Evolutionary conservation across 2,888 invertebrate species (phyloP).

Genomic region (Tetrapedia diversipes): DNA sequence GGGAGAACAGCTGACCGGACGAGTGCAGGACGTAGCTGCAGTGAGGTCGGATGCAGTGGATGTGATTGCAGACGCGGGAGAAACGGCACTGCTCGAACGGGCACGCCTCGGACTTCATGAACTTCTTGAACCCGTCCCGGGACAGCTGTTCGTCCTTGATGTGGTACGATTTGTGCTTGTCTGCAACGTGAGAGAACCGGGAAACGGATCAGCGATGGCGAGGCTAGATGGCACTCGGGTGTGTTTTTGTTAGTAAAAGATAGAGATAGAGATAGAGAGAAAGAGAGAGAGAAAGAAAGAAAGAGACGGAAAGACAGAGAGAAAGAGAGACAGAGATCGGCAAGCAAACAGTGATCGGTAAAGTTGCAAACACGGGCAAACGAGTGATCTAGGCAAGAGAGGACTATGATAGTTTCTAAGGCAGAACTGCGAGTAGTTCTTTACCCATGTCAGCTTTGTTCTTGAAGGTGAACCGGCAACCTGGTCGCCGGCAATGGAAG

Average conservation of each 20-base stretch:
- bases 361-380: neutral
- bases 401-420: slow-evolving; percentile 12
- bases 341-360: slow-evolving; percentile 10
- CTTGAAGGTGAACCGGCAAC: slow-evolving; percentile 98
- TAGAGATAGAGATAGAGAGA: too few relatives aligned
- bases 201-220: neutral
- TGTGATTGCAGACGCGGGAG: slow-evolving; percentile 98
- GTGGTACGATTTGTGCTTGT: slow-evolving; percentile 99
- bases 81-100: slow-evolving; percentile 96
- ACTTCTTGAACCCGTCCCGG: slow-evolving; percentile 98
- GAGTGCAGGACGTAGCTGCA: slow-evolving; percentile 98
- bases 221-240: too few relatives aligned
- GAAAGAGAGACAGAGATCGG: too few relatives aligned
- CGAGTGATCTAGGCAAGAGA: slow-evolving; percentile 16
- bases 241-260: too few relatives aligned
- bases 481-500: slow-evolving; percentile 96
- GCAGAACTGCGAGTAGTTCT: slow-evolving; percentile 72
- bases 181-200: slow-evolving; percentile 84
- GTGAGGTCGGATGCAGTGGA: slow-evolving; percentile 97
- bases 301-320: too few relatives aligned
- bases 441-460: slow-evolving; percentile 99
- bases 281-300: too few relatives aligned
- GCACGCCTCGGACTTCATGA: slow-evolving; percentile 98
- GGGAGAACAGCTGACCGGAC: slow-evolving; percentile 97
- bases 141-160: slow-evolving; percentile 98